These are phyloP conservation scores for Naso thynnoides DNA, from an alignment of 2,797 vertebrate genomes.

Conservation along the genomic window DNA sequence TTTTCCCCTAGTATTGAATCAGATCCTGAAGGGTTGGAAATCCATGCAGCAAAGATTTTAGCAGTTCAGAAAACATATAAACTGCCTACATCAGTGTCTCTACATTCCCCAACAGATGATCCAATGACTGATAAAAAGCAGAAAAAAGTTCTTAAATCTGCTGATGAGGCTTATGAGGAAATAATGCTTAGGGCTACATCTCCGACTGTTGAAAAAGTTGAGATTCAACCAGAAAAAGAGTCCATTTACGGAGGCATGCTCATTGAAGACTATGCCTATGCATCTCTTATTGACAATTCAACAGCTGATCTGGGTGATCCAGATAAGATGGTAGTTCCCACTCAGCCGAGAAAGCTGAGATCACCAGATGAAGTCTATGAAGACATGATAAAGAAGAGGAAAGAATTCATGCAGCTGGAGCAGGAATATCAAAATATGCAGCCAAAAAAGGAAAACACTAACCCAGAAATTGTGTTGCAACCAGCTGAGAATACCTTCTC, in stretches of 20 bases:
- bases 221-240: conserved; percentile 91
- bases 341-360: conserved; percentile 87
- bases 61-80: conserved; percentile 96
- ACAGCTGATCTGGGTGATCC: conserved; percentile 81
- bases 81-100: conserved; percentile 92
- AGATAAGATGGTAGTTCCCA: conserved; percentile 85
- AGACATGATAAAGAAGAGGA: conserved; percentile 90
- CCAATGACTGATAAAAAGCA: conserved; percentile 76
- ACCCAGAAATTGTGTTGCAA: conserved; percentile 90
- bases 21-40: conserved; percentile 97
- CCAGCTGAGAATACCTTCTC: conserved; percentile 87
- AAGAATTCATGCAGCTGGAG: conserved; percentile 88
- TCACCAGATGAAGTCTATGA: conserved; percentile 92
- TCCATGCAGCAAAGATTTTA: conserved; percentile 93
- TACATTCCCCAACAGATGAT: conserved; percentile 94
- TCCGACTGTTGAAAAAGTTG: conserved; percentile 86
- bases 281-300: conserved; percentile 92
- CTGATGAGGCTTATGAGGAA: conserved; percentile 96
- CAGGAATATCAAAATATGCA: conserved; percentile 88
- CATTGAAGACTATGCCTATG: conserved; percentile 97
- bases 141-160: conserved; percentile 89
- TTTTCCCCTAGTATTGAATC: conserved; percentile 98
- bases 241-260: conserved; percentile 94
- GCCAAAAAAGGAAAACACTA: conserved; percentile 82
- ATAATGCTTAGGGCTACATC: conserved; percentile 91